These are phyloP conservation scores for Rosalia funebris DNA, from an alignment of 2,888 invertebrate genomes.

Conservation along the genomic window DNA sequence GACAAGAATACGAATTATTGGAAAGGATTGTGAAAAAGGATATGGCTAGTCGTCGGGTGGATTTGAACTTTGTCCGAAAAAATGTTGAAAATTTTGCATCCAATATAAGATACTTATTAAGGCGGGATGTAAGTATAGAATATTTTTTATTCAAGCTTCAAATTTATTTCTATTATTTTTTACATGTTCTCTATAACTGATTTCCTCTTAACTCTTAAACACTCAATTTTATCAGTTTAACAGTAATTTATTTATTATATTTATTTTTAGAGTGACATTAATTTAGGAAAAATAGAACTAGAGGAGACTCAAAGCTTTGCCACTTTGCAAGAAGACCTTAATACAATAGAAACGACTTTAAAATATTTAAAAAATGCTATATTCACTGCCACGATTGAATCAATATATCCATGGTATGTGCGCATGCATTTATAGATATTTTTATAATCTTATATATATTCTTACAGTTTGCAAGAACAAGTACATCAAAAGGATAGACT, in stretches of 20 bases:
- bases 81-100: constrained; percentile 62
- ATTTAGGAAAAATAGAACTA: constrained; percentile 49
- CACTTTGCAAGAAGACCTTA: constrained; percentile 57
- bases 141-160: too few relatives aligned
- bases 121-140: constrained; percentile 61
- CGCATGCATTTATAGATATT: too few relatives aligned
- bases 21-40: constrained; percentile 71
- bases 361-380: constrained; percentile 60
- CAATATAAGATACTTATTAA: constrained; percentile 63
- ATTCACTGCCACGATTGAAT: constrained; percentile 62
- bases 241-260: too few relatives aligned
- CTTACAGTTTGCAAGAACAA: constrained; percentile 55
- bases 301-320: constrained; percentile 52
- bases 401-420: constrained; percentile 63
- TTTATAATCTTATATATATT: too few relatives aligned
- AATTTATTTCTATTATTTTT: too few relatives aligned
- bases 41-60: constrained; percentile 71
- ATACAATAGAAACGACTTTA: constrained; percentile 61
- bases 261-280: constrained; percentile 57
- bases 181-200: too few relatives aligned
- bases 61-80: constrained; percentile 66
- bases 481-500: constrained; percentile 52
- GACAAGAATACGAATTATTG: constrained; percentile 69
- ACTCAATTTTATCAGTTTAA: too few relatives aligned
- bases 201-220: too few relatives aligned